Evolutionary conservation across 1,140 invertebrate species (phyloP), one percentile per base, ranked within the genome.

Genomic region (Hylaeus volcanicus): DNA sequence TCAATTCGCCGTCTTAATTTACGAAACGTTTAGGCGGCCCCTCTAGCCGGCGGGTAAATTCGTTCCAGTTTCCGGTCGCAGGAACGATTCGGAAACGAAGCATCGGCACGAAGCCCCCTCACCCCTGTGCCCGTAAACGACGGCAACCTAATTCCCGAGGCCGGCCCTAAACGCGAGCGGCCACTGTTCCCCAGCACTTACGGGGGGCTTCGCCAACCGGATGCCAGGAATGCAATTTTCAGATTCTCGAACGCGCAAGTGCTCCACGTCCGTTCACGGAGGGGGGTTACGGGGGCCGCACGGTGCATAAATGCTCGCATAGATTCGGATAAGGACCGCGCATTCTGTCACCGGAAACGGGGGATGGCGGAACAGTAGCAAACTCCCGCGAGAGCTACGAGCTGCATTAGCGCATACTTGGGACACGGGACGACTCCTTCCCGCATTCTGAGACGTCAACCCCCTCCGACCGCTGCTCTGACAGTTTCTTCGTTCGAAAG

Each of bases 151-250:
- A 87, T 87, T 86, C 58, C 63, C 41, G 53, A 71, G 83, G 73
- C 74, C 71, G 12, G 53, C 15, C 61, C 69, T 79, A 70, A 26
- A 64, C 70, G 45, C 55, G 70, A 56, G 39, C 11, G 11, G 26
- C 55, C 60, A 43, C 11, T 65, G 61, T 79, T 64, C 61, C 37
- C 26, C 41, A 5, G 51, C 61, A 65, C 56, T 75, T 75, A 80
- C n/a, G 72, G 48, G 41, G 51, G 43, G 70, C 74, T 26, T 78
- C 64, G 74, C 80, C 72, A 77, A 53, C 75, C 79, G 79, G 77
- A 79, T 86, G 77, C 83, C 58, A 83, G 88, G 89, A 90, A 91
- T 92, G 89, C 89, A 90, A 92, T 92, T 91, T 91, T 89, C 90
- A 85, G 87, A 91, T 91, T 90, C 91, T 88, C 86, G 74, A 91